Conservation (phyloP, 1,140 invertebrate genomes). For the Nasonia longicornis region DNA sequence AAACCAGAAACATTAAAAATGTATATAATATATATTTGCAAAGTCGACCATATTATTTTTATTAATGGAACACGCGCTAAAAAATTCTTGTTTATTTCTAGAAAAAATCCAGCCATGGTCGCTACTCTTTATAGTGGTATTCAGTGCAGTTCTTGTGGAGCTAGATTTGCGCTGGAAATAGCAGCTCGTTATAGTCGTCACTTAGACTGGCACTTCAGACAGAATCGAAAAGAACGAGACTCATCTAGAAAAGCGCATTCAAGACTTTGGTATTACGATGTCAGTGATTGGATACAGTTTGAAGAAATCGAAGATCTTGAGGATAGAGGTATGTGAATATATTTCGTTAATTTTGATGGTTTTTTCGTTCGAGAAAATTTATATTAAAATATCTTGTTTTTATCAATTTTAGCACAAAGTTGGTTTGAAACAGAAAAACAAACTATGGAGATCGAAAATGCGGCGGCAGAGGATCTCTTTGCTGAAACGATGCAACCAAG, state of each 20-base stretch:
- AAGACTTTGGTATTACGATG: constrained; percentile 89
- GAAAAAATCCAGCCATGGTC: constrained; percentile 77
- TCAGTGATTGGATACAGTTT: constrained; percentile 93
- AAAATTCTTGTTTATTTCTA: constrained; percentile 55
- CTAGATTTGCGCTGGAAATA: constrained; percentile 88
- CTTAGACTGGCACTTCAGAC: constrained; percentile 97
- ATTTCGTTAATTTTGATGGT: background rate
- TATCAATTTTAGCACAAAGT: constrained; percentile 78
- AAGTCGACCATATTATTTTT: background rate
- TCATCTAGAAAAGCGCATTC: constrained; percentile 85
- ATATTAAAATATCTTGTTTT: constrained; percentile 11
- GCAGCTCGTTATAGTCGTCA: constrained; percentile 92
- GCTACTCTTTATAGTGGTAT: constrained; percentile 84
- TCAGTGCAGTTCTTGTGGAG: constrained; percentile 94
- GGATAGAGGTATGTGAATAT: constrained; percentile 78
- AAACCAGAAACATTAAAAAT: constrained; percentile 82
- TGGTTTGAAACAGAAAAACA: constrained; percentile 85
- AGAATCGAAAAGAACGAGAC: constrained; percentile 89
- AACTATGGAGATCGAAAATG: constrained; percentile 68
- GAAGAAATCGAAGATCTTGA: constrained; percentile 94
- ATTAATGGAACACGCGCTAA: constrained; percentile 25
- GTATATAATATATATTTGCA: constrained; percentile 64
- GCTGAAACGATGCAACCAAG: constrained; percentile 72
- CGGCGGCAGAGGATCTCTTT: constrained; percentile 64
- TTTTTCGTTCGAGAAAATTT: background rate